Percentiles rank a stretch among this genome's conserved stretches.
Conservation (phyloP, 2,113 vertebrate species). For the Speoplatyrhinus poulsoni region DNA sequence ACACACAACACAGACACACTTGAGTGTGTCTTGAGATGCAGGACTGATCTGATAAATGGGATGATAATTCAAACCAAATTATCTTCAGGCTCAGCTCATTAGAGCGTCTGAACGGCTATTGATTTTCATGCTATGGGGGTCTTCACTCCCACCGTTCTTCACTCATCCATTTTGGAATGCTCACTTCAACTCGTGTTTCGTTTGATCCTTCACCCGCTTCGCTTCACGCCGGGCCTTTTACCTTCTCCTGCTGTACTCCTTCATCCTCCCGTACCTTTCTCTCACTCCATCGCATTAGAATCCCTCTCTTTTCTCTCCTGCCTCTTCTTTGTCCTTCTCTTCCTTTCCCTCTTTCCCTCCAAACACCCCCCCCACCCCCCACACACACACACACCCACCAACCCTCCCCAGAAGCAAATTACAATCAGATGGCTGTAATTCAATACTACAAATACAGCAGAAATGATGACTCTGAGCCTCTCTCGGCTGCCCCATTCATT, state of each 20-base stretch:
- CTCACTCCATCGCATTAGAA: conserved; percentile 14
- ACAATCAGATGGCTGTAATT: conserved; percentile 98
- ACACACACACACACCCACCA: no score
- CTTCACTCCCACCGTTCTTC: not conserved
- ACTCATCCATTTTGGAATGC: not conserved
- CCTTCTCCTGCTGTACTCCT: not conserved
- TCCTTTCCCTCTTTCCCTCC: conserved; percentile 15
- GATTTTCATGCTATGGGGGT: conserved; percentile 56
- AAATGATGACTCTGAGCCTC: conserved; percentile 92
- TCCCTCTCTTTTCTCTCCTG: conserved; percentile 1
- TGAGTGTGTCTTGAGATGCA: conserved; percentile 15
- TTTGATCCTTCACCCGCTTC: not conserved
- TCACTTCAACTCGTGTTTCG: no score
- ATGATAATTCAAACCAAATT: conserved; percentile 64
- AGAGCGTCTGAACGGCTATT: conserved; percentile 71
- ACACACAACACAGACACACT: no score
- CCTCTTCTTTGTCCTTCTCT: not conserved
- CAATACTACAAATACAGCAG: conserved; percentile 87
- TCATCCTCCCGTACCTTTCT: not conserved
- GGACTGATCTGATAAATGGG: conserved; percentile 60
- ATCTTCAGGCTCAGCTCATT: conserved; percentile 60
- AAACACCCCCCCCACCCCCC: conserved; percentile 15
- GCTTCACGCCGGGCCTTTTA: not conserved
- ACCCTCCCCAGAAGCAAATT: conserved; percentile 80
- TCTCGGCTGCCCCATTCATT: conserved; percentile 16